Conservation (phyloP, 2,797 vertebrate species). For the Alcedo quadribrachys region DNA sequence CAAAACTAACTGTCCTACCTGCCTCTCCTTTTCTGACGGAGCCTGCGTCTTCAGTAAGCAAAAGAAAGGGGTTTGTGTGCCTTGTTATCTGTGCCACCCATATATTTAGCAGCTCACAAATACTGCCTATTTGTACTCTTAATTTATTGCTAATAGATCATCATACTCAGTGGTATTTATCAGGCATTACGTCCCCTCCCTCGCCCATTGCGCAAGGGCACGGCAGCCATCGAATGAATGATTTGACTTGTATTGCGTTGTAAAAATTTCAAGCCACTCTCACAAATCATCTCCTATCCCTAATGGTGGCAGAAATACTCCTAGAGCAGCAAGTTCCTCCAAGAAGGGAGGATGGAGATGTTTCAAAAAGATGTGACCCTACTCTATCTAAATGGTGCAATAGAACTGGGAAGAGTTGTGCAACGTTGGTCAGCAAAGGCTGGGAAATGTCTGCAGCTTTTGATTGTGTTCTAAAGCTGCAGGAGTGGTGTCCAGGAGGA, state of each 20-base stretch:
- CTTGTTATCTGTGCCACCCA: background rate
- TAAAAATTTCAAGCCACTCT: background rate
- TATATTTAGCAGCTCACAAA: background rate
- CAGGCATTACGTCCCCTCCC: background rate
- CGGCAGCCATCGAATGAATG: background rate
- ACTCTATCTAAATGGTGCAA: accelerated
- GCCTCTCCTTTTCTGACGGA: too few relatives aligned
- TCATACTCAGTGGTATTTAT: background rate
- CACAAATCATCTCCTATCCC: background rate
- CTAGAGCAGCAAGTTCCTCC: background rate
- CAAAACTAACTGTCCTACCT: background rate
- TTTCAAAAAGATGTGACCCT: background rate
- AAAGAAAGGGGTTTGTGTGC: background rate
- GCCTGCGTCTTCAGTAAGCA: background rate
- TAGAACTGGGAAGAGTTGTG: background rate
- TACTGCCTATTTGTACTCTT: background rate
- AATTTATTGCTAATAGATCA: background rate
- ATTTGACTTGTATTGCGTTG: background rate
- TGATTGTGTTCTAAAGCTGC: accelerated
- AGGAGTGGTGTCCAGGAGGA: background rate
- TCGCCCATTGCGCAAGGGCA: background rate
- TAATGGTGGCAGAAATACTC: background rate
- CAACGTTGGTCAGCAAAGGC: background rate
- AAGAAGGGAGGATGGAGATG: background rate
- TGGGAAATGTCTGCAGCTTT: background rate